phyloP scores from a whole-genome alignment of 2,888 invertebrate genomes.

The Spialia ferax region DNA sequence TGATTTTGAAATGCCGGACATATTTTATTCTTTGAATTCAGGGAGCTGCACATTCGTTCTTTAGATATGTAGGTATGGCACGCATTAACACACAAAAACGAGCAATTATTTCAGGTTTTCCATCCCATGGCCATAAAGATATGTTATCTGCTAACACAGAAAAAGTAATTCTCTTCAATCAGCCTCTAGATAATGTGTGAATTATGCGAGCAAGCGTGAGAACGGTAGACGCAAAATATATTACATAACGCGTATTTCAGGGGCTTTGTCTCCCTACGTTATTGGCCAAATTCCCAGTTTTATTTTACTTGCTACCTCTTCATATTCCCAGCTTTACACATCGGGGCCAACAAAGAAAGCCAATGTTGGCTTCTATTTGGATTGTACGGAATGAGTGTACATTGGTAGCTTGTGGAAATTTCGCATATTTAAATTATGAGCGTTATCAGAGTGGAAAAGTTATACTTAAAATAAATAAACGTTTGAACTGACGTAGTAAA shows the following conservation, averaged over 20 bases:
- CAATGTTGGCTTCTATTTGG: conserved; percentile 1
- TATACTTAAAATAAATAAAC: not conserved
- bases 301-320: conserved; percentile 52
- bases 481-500: not conserved
- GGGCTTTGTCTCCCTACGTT: conserved; percentile 61
- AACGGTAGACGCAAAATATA: conserved; percentile 65
- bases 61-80: not conserved
- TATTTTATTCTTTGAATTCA: not conserved
- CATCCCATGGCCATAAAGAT: conserved; percentile 16
- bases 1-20: too few relatives aligned
- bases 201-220: conserved; percentile 67
- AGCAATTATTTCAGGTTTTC: not conserved
- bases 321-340: conserved; percentile 8
- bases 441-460: too few relatives aligned
- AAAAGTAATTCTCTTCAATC: conserved; percentile 57
- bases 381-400: not conserved
- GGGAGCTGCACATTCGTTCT: not conserved
- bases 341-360: conserved; percentile 7
- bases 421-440: too few relatives aligned
- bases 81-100: not conserved
- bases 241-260: conserved; percentile 59
- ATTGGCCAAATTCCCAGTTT: conserved; percentile 66
- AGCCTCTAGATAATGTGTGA: conserved; percentile 63
- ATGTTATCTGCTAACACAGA: conserved; percentile 32
- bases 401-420: not conserved